These are phyloP conservation scores for Caenorhabditis doughertyi DNA, from an alignment of 2,888 invertebrate genomes.

Conservation along the genomic window DNA sequence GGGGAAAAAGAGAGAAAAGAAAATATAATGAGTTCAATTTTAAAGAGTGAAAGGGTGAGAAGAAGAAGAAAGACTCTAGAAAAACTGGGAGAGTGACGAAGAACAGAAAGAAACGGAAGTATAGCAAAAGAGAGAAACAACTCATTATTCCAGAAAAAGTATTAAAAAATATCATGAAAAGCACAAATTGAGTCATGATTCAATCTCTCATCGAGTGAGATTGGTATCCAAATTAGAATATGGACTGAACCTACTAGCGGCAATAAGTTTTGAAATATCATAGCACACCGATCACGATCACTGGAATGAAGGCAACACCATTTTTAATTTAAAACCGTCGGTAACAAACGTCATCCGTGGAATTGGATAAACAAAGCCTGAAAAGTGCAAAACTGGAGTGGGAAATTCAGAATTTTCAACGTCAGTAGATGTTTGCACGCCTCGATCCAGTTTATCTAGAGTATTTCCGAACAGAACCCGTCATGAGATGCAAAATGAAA, in stretches of 20 bases:
- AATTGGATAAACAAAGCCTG: background rate
- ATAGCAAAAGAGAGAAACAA: conserved; percentile 42
- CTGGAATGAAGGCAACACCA: too few relatives aligned
- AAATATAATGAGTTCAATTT: conserved; percentile 59
- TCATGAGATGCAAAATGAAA: conserved; percentile 53
- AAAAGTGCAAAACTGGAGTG: conserved; percentile 18
- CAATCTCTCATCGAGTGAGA: too few relatives aligned
- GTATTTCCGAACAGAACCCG: conserved; percentile 33
- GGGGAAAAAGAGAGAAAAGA: background rate
- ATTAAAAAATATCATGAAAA: background rate
- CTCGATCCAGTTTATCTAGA: conserved; percentile 28
- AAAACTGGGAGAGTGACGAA: conserved; percentile 21
- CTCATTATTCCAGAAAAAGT: conserved; percentile 43
- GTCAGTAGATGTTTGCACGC: conserved; percentile 22
- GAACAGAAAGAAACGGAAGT: conserved; percentile 49
- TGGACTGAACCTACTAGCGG: too few relatives aligned
- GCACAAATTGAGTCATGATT: too few relatives aligned
- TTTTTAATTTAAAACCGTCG: background rate
- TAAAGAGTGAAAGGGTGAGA: conserved; percentile 14
- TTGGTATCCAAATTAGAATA: too few relatives aligned
- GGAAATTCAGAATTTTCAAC: conserved; percentile 26
- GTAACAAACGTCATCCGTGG: background rate
- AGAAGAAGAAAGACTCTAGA: conserved; percentile 24
- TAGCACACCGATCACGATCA: too few relatives aligned
- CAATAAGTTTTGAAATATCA: too few relatives aligned